A percentile compares a stretch with the other conserved stretches of the same genome.
Conservation (phyloP, 2,888 invertebrate genomes). For the Lasioglossum marginatum region DNA sequence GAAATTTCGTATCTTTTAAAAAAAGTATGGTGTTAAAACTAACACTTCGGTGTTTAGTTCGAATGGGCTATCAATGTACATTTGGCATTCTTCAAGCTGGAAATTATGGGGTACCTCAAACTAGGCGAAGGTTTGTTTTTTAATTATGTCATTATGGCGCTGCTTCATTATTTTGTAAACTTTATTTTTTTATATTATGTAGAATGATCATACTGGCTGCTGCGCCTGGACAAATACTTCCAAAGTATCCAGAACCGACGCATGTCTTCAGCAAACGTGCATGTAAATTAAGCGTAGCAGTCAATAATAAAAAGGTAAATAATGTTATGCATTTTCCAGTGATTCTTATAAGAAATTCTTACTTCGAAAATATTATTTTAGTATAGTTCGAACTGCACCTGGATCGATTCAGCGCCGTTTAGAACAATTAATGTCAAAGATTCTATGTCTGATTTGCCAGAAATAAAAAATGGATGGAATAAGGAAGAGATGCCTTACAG, state of each 20-base stretch:
- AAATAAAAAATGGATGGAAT: slow-evolving; percentile 90
- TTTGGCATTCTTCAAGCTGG: slow-evolving; percentile 95
- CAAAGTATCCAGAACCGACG: slow-evolving; percentile 91
- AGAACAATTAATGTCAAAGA: slow-evolving; percentile 92
- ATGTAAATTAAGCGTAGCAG: slow-evolving; percentile 87
- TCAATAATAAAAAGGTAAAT: slow-evolving; percentile 87
- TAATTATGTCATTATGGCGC: slow-evolving; percentile 1
- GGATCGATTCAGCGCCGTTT: slow-evolving; percentile 90
- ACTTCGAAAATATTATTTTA: slow-evolving; percentile 49
- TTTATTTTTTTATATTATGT: slow-evolving; percentile 19
- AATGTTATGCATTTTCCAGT: slow-evolving; percentile 2
- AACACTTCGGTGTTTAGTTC: slow-evolving; percentile 90
- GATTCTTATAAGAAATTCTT: slow-evolving; percentile 1
- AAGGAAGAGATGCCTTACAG: slow-evolving; percentile 90
- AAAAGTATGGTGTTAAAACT: slow-evolving; percentile 92
- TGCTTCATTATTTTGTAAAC: not conserved
- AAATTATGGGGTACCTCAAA: slow-evolving; percentile 94
- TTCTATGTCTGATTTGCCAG: slow-evolving; percentile 93
- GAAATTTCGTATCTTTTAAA: slow-evolving; percentile 94
- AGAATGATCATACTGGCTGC: slow-evolving; percentile 92
- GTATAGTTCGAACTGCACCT: slow-evolving; percentile 86
- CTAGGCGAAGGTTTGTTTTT: slow-evolving; percentile 87
- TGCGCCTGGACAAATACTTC: slow-evolving; percentile 91
- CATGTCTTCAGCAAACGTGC: slow-evolving; percentile 91
- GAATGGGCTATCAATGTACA: slow-evolving; percentile 95